These are phyloP conservation scores for Drosophila baimaii DNA, from an alignment of 1,140 invertebrate species.

Conservation along the genomic window DNA sequence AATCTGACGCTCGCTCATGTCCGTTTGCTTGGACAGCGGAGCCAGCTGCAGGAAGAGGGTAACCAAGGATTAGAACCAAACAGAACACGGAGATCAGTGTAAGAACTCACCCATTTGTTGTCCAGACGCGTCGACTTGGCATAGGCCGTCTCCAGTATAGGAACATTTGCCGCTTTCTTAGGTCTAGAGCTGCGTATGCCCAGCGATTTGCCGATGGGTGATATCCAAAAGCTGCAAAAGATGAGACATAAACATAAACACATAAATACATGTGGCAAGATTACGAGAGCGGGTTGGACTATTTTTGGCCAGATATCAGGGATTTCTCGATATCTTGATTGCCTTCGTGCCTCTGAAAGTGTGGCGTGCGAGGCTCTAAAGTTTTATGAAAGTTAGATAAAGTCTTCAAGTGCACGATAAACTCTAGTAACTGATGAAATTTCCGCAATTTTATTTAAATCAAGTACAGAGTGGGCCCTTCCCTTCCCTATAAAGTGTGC, in stretches of 20 bases:
- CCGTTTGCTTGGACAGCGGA: conserved; percentile 92
- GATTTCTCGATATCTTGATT: background rate
- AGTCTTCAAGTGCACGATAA: background rate
- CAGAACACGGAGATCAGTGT: too few species aligned
- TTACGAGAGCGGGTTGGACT: too few species aligned
- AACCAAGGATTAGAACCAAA: too few species aligned
- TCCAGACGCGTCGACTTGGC: conserved; percentile 87
- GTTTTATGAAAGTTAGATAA: background rate
- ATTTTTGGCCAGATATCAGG: conserved; percentile 1
- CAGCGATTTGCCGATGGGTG: conserved; percentile 90
- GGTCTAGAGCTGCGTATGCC: conserved; percentile 91
- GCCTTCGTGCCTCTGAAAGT: conserved; percentile 1
- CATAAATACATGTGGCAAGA: background rate
- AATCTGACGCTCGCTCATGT: conserved; percentile 94
- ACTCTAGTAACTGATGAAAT: background rate
- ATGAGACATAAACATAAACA: background rate
- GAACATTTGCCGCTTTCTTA: conserved; percentile 89
- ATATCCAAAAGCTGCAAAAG: conserved; percentile 89
- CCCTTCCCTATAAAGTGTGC: too few species aligned
- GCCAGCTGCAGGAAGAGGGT: conserved; percentile 86
- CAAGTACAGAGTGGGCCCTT: background rate
- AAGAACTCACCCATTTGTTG: conserved; percentile 89
- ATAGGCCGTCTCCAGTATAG: conserved; percentile 90
- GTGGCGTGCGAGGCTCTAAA: background rate
- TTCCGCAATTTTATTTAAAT: background rate